Evolutionary conservation across 1,140 invertebrate genomes (phyloP), one percentile per base, ranked within the genome.

Genomic region (Drosophila mayri): DNA sequence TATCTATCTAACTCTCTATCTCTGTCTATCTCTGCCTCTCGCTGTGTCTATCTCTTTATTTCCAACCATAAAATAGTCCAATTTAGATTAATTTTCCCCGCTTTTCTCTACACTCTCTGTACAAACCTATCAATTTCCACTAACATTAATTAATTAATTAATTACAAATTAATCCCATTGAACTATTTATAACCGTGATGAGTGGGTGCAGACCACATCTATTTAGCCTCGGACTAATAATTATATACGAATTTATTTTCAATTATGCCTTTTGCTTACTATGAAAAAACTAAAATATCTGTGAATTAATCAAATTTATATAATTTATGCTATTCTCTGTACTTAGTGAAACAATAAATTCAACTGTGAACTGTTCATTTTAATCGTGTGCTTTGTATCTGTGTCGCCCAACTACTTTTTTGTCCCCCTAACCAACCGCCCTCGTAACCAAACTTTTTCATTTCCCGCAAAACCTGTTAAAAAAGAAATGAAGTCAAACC

Each of bases 291-390:
- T 40, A 54, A 54, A 54, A 54, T 67, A 70, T 70, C 62, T 70
- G 62, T 67, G 25, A 55, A 46, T 41, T 76, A 41, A 66, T 76
- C 11, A 52, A 71, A 58, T 68, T 77, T 22, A 47, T 85, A 77
- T 74, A 12, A 81, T 81, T 73, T 66, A 59, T 77, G 60, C 65
- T 85, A 78, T 70, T 85, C 58, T 75, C 60, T 81, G 79, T 81
- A 85, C 64, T 71, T 81, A 82, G 64, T 61, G 44, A 64, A 74
- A 41, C n/a, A 41, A 58, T 67, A 52, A 76, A 68, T 64, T 74
- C 49, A 76, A 57, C 18, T 72, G 72, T 76, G 59, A 76, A 41
- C 32, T 76, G 65, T 50, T 70, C 5, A 70, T 67, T 70, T 54
- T 67, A 54, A 67, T 67, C 62, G 66, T 70, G 62, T 67, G 66